A percentile compares a stretch with the other conserved stretches of the same genome.
Conservation (phyloP, 64 coral and sea anemone species). For the Actinia tenebrosa region DNA sequence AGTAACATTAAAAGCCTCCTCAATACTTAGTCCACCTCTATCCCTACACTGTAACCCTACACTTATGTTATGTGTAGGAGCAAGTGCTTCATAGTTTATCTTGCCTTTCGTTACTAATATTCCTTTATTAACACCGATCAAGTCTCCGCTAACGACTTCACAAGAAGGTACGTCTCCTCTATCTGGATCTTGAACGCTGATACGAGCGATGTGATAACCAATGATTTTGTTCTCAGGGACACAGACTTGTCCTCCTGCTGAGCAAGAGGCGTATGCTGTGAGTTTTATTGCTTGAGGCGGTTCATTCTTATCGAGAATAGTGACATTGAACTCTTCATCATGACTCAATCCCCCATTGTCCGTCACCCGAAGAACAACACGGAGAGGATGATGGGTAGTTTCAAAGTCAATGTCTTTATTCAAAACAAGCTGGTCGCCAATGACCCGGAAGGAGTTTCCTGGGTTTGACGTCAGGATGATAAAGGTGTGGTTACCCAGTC, state of each 20-base stretch:
- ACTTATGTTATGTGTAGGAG: constrained; percentile 30
- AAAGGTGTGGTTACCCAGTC: constrained; percentile 67
- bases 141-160: constrained; percentile 39
- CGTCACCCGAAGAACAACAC: constrained; percentile 18
- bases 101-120: constrained; percentile 49
- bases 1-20: constrained; percentile 38
- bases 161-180: constrained; percentile 35
- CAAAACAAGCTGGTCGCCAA: constrained; percentile 38
- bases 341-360: constrained; percentile 45
- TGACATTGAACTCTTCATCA: constrained; percentile 44
- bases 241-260: constrained; percentile 6
- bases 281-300: constrained; percentile 37
- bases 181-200: constrained; percentile 54
- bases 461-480: constrained; percentile 30
- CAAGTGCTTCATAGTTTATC: constrained; percentile 61
- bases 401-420: constrained; percentile 45
- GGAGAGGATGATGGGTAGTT: background rate
- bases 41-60: constrained; percentile 58
- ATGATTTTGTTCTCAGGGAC: constrained; percentile 56
- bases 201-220: constrained; percentile 53
- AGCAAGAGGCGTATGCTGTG: constrained; percentile 24
- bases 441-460: constrained; percentile 24
- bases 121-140: constrained; percentile 32
- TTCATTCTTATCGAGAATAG: constrained; percentile 69
- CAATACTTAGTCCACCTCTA: constrained; percentile 47